phyloP scores from a whole-genome alignment of 2,113 vertebrate species.

The Tyrannus savana region DNA sequence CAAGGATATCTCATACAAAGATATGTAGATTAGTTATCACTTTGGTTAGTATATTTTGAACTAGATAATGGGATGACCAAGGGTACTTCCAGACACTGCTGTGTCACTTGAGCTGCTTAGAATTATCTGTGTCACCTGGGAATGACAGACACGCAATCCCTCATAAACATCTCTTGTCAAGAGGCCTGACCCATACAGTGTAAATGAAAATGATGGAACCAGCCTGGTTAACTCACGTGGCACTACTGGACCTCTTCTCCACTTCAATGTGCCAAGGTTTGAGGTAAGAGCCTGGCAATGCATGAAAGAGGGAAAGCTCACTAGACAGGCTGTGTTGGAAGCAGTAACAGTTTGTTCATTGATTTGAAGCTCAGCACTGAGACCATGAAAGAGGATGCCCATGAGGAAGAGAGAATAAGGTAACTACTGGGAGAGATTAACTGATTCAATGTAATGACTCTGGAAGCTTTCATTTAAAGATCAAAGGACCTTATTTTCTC shows the following conservation, averaged over 20 bases:
- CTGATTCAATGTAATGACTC: slow-evolving; percentile 67
- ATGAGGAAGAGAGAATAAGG: slow-evolving; percentile 68
- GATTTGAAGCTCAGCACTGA: slow-evolving; percentile 67
- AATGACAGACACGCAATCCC: background rate
- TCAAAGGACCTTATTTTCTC: slow-evolving; percentile 67
- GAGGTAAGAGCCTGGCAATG: slow-evolving; percentile 61
- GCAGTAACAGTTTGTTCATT: slow-evolving; percentile 65
- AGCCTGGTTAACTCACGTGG: background rate
- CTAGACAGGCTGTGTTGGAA: slow-evolving; percentile 40
- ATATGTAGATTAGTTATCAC: background rate
- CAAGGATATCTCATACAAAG: background rate
- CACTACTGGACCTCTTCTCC: background rate
- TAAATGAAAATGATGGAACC: background rate
- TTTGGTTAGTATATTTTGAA: background rate
- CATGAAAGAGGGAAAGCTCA: slow-evolving; percentile 63
- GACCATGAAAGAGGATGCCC: slow-evolving; percentile 61
- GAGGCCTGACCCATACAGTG: background rate
- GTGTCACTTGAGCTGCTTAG: background rate
- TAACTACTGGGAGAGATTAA: slow-evolving; percentile 69
- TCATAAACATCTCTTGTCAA: background rate
- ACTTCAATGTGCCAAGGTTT: slow-evolving; percentile 42
- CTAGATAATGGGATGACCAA: background rate
- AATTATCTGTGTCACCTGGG: background rate
- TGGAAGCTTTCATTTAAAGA: slow-evolving; percentile 68
- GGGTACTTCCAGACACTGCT: background rate